phyloP scores from a whole-genome alignment of 2,113 vertebrate species.

The Colaptes auratus region DNA sequence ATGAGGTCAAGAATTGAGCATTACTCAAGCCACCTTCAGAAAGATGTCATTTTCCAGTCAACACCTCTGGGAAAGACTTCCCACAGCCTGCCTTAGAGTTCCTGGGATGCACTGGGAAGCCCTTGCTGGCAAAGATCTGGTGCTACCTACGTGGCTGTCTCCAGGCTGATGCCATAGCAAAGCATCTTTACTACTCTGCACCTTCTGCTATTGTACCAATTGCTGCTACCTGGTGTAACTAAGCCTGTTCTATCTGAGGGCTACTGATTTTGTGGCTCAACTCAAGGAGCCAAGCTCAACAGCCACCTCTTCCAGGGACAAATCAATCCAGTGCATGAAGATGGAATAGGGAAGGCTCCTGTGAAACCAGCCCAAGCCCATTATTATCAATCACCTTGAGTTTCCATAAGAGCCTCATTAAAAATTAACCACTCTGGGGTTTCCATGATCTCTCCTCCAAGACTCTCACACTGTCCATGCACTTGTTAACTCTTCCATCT shows the following conservation, averaged over 20 bases:
- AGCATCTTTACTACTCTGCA: not conserved
- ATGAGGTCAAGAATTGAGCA: not conserved
- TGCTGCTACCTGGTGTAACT: not conserved
- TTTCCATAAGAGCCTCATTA: not conserved
- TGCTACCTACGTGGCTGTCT: not conserved
- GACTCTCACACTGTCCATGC: not conserved
- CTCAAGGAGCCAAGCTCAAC: not conserved
- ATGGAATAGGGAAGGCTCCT: not conserved
- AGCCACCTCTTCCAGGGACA: not conserved
- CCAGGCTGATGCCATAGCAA: not conserved
- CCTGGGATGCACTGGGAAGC: not conserved
- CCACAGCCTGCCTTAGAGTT: not conserved
- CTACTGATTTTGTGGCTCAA: not conserved
- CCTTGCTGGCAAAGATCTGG: not conserved
- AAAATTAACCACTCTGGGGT: not conserved
- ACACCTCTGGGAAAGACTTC: not conserved
- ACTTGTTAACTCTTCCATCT: not conserved
- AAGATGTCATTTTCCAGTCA: not conserved
- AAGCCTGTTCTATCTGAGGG: not conserved
- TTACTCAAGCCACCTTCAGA: not conserved
- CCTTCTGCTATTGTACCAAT: not conserved
- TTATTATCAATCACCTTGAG: not conserved
- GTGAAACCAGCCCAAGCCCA: not conserved
- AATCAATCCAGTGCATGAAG: not conserved
- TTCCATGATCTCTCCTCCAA: not conserved